phyloP scores from a whole-genome alignment of 2,888 invertebrate genomes.

The Buathra laborator region DNA sequence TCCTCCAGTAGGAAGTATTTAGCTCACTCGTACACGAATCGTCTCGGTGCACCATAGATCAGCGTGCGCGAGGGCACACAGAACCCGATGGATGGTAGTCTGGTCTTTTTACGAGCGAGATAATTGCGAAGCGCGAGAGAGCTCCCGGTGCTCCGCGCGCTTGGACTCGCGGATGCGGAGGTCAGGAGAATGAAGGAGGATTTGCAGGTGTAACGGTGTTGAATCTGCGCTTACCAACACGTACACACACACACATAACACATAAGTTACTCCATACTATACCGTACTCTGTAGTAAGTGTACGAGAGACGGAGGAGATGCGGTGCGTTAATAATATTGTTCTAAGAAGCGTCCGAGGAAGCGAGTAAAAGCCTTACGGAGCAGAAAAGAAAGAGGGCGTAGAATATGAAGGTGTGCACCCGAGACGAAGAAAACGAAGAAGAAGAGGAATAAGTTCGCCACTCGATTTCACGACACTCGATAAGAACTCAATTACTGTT shows the following conservation, averaged over 20 bases:
- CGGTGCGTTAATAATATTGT: conserved; percentile 76
- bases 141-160: conserved; percentile 65
- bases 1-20: conserved; percentile 58
- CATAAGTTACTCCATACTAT: background rate
- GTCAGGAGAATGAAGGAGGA: conserved; percentile 25
- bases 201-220: conserved; percentile 57
- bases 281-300: conserved; percentile 1
- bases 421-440: conserved; percentile 78
- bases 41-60: conserved; percentile 33
- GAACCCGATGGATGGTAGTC: conserved; percentile 23
- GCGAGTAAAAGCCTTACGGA: background rate
- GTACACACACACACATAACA: background rate
- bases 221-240: background rate
- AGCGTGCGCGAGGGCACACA: conserved; percentile 25
- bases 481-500: conserved; percentile 81
- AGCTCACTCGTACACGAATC: conserved; percentile 63
- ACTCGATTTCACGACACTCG: conserved; percentile 76
- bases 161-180: conserved; percentile 62
- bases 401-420: background rate
- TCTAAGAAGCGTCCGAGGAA: conserved; percentile 72
- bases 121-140: conserved; percentile 70
- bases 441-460: conserved; percentile 78
- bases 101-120: conserved; percentile 67
- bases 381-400: conserved; percentile 19
- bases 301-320: conserved; percentile 49